Evolutionary conservation across 2,888 invertebrate genomes (phyloP).

Genomic region (Mongoloraphidia duomilia): DNA sequence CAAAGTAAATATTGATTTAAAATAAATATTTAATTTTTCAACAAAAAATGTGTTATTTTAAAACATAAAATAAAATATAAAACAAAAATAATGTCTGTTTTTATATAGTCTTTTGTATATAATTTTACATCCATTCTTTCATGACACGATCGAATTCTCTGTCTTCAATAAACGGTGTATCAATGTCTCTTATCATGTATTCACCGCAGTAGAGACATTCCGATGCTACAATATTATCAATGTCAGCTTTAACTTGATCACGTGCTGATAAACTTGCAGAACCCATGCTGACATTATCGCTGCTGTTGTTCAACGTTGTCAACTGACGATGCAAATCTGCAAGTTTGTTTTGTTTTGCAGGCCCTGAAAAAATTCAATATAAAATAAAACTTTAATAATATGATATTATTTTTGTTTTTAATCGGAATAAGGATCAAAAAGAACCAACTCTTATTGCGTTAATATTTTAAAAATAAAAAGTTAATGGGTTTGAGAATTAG

Average conservation of each 20-base stretch:
- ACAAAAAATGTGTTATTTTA: too few species aligned
- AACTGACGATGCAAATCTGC: conserved; percentile 47
- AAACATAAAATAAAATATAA: too few species aligned
- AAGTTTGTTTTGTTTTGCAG: conserved; percentile 44
- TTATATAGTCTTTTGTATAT: not conserved
- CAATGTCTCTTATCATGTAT: conserved; percentile 79
- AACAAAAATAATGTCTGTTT: not conserved
- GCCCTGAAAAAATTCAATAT: conserved; percentile 25
- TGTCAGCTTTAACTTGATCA: conserved; percentile 60
- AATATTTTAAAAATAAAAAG: too few species aligned
- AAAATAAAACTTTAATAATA: not conserved
- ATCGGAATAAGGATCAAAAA: too few species aligned
- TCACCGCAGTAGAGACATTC: conserved; percentile 92
- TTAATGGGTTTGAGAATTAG: too few species aligned
- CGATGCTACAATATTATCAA: conserved; percentile 78
- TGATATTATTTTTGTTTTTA: not conserved
- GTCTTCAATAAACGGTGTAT: conserved; percentile 74
- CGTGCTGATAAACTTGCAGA: conserved; percentile 38
- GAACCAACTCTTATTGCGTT: too few species aligned
- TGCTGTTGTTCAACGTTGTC: conserved; percentile 36
- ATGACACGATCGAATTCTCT: conserved; percentile 69
- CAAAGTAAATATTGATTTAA: too few species aligned
- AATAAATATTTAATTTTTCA: too few species aligned
- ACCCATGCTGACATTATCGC: conserved; percentile 34
- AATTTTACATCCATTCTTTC: conserved; percentile 66